Evolutionary conservation across 2,113 vertebrate species (phyloP).

Genomic region (Phalacrocorax aristotelis): DNA sequence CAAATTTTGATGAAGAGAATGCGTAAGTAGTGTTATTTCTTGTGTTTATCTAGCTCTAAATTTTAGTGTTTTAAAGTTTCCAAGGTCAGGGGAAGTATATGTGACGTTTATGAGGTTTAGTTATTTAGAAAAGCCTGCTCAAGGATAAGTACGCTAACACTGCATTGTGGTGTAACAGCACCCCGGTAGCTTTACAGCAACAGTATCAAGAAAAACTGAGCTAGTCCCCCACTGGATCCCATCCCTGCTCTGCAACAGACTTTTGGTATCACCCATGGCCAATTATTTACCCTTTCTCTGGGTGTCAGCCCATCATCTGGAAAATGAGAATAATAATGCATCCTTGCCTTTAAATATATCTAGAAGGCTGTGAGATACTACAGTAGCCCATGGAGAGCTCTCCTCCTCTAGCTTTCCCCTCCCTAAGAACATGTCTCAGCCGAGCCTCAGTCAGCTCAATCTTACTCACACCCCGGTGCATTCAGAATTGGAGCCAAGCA

Average conservation of each 20-base stretch:
- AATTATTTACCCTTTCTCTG: not conserved
- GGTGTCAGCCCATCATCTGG: not conserved
- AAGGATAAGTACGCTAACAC: not conserved
- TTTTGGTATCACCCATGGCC: not conserved
- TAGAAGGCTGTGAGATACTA: not conserved
- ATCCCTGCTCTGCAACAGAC: not conserved
- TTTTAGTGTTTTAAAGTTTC: not conserved
- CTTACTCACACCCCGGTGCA: not conserved
- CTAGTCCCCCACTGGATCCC: not conserved
- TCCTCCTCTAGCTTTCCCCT: not conserved
- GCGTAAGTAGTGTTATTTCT: slow-evolving; percentile 75
- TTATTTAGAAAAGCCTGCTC: not conserved
- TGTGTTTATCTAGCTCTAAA: not conserved
- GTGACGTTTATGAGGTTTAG: not conserved
- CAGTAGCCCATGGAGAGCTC: not conserved
- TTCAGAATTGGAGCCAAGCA: not conserved
- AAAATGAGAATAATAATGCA: not conserved
- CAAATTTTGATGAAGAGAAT: slow-evolving; percentile 98
- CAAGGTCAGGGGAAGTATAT: not conserved
- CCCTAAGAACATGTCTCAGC: not conserved
- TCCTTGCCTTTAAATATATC: not conserved
- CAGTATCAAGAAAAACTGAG: not conserved
- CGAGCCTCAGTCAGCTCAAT: not conserved
- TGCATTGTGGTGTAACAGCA: not conserved
- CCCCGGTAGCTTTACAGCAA: not conserved